phyloP scores from a whole-genome alignment of 2,797 vertebrate genomes.

The Allobates femoralis region DNA sequence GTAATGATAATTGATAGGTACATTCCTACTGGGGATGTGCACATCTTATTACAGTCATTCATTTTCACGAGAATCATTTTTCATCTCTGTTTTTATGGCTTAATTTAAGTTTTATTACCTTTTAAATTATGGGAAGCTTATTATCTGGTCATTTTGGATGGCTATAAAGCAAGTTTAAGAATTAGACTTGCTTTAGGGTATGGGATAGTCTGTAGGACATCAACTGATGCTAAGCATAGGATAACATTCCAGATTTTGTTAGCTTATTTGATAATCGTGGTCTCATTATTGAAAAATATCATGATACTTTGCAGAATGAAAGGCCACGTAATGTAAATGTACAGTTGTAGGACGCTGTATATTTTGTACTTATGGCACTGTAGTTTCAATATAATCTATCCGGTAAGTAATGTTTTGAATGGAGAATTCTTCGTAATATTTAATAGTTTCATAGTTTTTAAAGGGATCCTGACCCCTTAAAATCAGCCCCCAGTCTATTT shows the following conservation, averaged over 20 bases:
- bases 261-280: not conserved
- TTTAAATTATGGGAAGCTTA: slow-evolving; percentile 6
- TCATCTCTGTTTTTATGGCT: slow-evolving; percentile 6
- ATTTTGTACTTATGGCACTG: not conserved
- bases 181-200: not conserved
- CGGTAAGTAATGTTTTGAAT: not conserved
- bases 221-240: not conserved
- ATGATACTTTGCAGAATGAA: not conserved
- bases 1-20: not conserved
- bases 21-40: not conserved
- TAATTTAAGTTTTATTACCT: slow-evolving; percentile 19
- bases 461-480: too few species aligned
- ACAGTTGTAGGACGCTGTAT: not conserved
- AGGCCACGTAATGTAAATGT: not conserved
- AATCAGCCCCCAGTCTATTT: too few species aligned
- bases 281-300: not conserved
- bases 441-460: too few species aligned
- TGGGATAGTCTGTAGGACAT: not conserved
- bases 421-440: too few species aligned
- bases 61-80: not conserved
- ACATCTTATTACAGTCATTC: not conserved
- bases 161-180: not conserved
- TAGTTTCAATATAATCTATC: not conserved
- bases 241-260: not conserved
- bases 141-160: not conserved